Base-by-base conservation (phyloP, 2,797 vertebrate species). In the Clarias platycephalus region DNA sequence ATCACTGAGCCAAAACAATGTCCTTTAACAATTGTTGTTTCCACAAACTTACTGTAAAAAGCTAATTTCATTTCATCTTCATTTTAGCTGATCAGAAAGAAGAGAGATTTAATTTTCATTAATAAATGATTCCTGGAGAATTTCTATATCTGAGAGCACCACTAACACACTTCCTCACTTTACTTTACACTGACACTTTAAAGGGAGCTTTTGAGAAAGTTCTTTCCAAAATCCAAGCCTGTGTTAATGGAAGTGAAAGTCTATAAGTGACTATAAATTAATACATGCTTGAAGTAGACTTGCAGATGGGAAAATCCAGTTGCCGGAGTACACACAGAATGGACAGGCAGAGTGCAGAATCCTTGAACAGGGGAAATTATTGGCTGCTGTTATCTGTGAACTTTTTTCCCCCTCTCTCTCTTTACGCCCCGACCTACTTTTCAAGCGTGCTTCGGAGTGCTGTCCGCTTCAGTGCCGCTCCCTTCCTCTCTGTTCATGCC, bases 401-500 rank as follows among this genome's bases (percentile, higher is more conserved):
- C 77, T 28, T 49, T 74, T 44, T 20, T 20, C 31, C 79, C 71
- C 34, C 63, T 76, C n/a, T 57, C 63, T 57, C 63, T 34, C 49
- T 84, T 81, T 77, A 63, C 58, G 68, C 62, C 63, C 60, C 84
- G 86, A 88, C 85, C 82, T 88, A 90, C 86, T 87, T 90, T 83
- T 85, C 85, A 83, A 83, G 78, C 63, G 72, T 83, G 22, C 76
- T 82, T 64, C 28, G 12, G 63, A 71, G 57, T 86, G 81, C 75
- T 85, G 82, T 28, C 20, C 79, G 84, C 89, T 85, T 84, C 89
- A 84, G 86, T 87, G 86, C 83, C 63, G 75, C 92, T 93, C 91
- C 67, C 55, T 60, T 80, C 63, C 85, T 63, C 67, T 74, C 76
- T 83, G 67, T 67, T 72, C 85, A 83, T 83, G 75, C 64, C 49